A percentile compares a stretch with the other conserved stretches of the same genome.
phyloP scores from a whole-genome alignment of 1,140 invertebrate species.

The Diachasma alloeum region DNA sequence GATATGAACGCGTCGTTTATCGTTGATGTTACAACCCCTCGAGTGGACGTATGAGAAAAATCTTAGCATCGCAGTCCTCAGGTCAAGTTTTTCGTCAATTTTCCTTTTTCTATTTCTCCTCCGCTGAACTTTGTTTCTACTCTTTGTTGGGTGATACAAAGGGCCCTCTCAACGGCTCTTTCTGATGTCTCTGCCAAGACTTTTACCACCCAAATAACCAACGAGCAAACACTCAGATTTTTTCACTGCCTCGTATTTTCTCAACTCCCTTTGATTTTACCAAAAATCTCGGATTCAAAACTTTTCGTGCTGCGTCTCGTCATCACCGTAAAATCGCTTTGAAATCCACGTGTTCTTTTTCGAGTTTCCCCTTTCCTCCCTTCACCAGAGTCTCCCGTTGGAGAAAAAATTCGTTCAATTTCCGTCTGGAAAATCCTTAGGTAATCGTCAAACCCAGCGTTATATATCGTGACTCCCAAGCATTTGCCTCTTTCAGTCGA shows the following conservation, averaged over 20 bases:
- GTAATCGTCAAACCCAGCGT: constrained; percentile 4
- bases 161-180: not conserved
- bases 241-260: not conserved
- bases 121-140: not conserved
- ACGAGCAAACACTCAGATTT: not conserved
- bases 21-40: not conserved
- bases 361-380: too few relatives aligned
- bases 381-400: not conserved
- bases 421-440: constrained; percentile 8
- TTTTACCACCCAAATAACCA: not conserved
- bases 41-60: not conserved
- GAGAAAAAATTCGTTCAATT: constrained; percentile 13
- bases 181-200: not conserved
- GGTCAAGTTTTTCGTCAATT: not conserved
- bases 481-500: constrained; percentile 9
- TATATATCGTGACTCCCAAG: constrained; percentile 6
- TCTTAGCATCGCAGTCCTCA: not conserved
- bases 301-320: not conserved
- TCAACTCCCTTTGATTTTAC: not conserved
- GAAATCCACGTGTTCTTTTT: not conserved
- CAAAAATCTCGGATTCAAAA: not conserved
- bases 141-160: not conserved
- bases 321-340: constrained; percentile 12
- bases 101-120: not conserved
- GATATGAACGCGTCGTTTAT: not conserved